Percentiles rank a stretch among this genome's conserved stretches.
Conservation (phyloP, 2,888 invertebrate genomes). For the Xestia rhomboidea region DNA sequence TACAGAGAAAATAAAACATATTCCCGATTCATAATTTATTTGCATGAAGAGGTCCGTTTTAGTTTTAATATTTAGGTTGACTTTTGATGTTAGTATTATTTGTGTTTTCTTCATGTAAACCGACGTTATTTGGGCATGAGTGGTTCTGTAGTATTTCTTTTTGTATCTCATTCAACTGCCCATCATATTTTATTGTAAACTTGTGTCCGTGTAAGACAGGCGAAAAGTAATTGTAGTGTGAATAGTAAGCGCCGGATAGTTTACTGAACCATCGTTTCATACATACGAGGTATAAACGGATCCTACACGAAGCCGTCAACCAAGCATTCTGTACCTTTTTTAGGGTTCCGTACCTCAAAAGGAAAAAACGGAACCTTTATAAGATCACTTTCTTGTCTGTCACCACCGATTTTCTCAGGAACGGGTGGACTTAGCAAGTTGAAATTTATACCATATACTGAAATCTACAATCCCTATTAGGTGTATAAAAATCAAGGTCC, state of each 20-base stretch:
- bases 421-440: too few relatives aligned
- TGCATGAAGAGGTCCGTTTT: slow-evolving; percentile 49
- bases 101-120: slow-evolving; percentile 2
- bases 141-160: slow-evolving; percentile 8
- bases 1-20: slow-evolving; percentile 56
- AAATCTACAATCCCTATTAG: too few relatives aligned
- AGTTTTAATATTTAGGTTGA: slow-evolving; percentile 56
- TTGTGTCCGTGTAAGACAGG: neutral
- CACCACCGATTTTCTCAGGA: too few relatives aligned
- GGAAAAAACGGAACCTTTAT: too few relatives aligned
- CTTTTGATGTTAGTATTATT: slow-evolving; percentile 18
- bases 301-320: too few relatives aligned
- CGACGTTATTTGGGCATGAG: slow-evolving; percentile 34
- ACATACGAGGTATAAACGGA: too few relatives aligned
- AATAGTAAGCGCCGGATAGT: neutral
- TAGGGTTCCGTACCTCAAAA: too few relatives aligned
- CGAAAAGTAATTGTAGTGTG: neutral
- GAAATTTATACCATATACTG: too few relatives aligned
- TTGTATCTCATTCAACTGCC: slow-evolving; percentile 12
- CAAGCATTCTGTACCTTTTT: too few relatives aligned
- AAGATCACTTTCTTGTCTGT: too few relatives aligned
- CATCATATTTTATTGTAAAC: neutral
- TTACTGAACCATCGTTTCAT: neutral
- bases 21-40: slow-evolving; percentile 69
- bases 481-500: too few relatives aligned